phyloP scores from a whole-genome alignment of 2,113 vertebrate species.

The Ammodytes dubius region DNA sequence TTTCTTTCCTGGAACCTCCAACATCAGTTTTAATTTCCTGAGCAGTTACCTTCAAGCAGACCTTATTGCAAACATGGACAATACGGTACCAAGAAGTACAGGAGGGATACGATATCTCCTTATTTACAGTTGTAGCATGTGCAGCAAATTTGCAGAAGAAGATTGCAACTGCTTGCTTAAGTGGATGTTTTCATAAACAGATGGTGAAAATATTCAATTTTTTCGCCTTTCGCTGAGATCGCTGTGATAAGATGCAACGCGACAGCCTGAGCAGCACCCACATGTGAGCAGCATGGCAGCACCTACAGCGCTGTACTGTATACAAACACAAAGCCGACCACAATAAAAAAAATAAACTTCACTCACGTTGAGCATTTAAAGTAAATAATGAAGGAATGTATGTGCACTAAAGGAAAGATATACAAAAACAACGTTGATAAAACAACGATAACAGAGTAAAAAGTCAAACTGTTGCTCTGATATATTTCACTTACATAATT shows the following conservation, averaged over 20 bases:
- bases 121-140: background rate
- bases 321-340: constrained; percentile 1
- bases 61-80: background rate
- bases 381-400: background rate
- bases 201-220: constrained; percentile 54
- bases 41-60: background rate
- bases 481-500: background rate
- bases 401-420: background rate
- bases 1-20: background rate
- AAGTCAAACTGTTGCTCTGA: background rate
- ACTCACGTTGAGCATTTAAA: background rate
- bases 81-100: background rate
- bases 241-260: constrained; percentile 58
- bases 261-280: constrained; percentile 44
- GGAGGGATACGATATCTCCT: background rate
- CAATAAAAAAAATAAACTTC: background rate
- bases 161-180: constrained; percentile 13
- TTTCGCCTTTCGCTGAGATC: constrained; percentile 49
- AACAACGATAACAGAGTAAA: background rate
- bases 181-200: constrained; percentile 43
- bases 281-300: constrained; percentile 48
- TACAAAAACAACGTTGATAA: background rate
- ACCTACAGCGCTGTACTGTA: constrained; percentile 41
- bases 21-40: background rate
- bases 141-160: constrained; percentile 12